phyloP scores from a whole-genome alignment of 2,888 invertebrate species.

The Oithona nana region DNA sequence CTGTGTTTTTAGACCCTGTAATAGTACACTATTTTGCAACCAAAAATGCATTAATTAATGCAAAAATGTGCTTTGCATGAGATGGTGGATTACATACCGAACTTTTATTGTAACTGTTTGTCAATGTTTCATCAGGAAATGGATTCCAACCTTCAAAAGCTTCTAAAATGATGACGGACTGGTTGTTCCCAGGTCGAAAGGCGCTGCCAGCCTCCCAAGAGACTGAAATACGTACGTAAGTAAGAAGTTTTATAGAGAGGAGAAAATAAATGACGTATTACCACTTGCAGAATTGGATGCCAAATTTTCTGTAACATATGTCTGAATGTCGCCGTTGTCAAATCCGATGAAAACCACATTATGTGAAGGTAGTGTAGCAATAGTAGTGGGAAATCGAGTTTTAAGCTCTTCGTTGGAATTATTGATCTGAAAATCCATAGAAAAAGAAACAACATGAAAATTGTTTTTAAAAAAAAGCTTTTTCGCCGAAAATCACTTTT shows the following conservation, averaged over 20 bases:
- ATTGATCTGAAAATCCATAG: no score
- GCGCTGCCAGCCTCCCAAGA: neutral
- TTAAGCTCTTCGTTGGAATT: no score
- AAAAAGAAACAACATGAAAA: no score
- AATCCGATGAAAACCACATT: neutral
- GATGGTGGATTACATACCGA: no score
- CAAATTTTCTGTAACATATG: neutral
- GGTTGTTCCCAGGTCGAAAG: neutral
- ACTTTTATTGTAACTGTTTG: neutral
- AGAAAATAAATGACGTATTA: no score
- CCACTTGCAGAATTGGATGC: neutral
- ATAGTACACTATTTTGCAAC: no score
- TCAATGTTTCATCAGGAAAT: neutral
- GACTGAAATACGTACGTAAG: neutral
- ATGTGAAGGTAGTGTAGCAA: neutral
- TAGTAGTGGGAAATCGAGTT: neutral
- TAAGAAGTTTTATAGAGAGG: no score
- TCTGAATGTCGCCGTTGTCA: neutral
- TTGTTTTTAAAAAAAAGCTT: no score
- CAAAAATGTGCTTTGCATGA: no score
- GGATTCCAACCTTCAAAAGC: neutral
- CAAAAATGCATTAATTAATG: no score
- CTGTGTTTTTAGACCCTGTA: no score
- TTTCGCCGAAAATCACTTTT: no score
- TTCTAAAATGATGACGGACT: neutral